Base-by-base conservation (phyloP, 2,113 vertebrate species). In the Clinocottus analis region DNA sequence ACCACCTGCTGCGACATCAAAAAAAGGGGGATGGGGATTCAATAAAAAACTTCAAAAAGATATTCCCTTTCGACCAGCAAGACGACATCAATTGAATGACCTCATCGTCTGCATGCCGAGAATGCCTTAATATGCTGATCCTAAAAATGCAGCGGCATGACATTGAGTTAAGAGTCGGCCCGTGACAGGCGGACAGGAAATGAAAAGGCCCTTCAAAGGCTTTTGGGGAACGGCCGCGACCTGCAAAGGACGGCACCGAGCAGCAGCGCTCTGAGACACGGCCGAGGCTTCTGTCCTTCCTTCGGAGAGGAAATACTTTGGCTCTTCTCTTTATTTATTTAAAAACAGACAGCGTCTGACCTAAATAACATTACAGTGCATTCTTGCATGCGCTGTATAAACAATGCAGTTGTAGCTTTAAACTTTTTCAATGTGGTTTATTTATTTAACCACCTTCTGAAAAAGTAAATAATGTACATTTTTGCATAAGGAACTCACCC, bases 401-500 rank as follows among this genome's bases (percentile, higher is more conserved):
- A 11, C n/a, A 23, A 55, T 55, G 21, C n/a, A 55, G n/a, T 23
- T 53, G 3, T 12, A 11, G 10, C n/a, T 23, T 53, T 53, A 23
- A 25, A 53, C 51, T 25, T 3, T 70, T 49, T 60, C 56, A 53
- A 53, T 56, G 19, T 33, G 58, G 19, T 49, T 63, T 68, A 23
- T 41, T 21, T 63, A 27, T 55, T 14, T 35, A 37, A 60, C 45
- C 17, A 7, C 9, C 37, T 64, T 64, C n/a, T 68, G 60, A 37
- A 47, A 45, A 25, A 19, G 16, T 33, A 4, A 58, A 45, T 27
- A 63, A 5, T 6, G 2, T 7, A 59, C 64, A 29, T n/a, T 53
- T 47, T 25, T 23, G n/a, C n/a, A n/a, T n/a, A n/a, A n/a, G 31
- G 13, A 59, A 95, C 97, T 96, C 90, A 99, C 98, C 98, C 98